Evolutionary conservation across 2,888 invertebrate genomes (phyloP).

Genomic region (Rotaria magnacalcarata): DNA sequence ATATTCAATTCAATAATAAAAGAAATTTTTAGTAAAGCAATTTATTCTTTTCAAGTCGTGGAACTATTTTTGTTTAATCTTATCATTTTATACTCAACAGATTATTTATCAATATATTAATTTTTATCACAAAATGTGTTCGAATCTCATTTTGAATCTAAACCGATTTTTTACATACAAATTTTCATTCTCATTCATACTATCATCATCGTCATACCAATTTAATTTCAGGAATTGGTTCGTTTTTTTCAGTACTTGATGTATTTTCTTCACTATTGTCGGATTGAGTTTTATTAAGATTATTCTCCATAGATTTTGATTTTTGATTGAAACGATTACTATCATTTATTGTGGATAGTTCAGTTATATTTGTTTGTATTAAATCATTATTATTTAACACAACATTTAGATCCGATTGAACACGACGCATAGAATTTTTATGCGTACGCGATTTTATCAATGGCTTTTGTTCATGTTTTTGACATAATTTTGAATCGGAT

Average conservation of each 20-base stretch:
- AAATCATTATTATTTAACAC: not conserved
- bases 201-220: not conserved
- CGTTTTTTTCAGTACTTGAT: not conserved
- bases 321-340: not conserved
- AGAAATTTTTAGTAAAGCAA: too few relatives aligned
- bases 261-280: not conserved
- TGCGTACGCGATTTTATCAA: not conserved
- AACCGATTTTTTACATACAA: too few relatives aligned
- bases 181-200: too few relatives aligned
- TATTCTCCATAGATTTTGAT: slow-evolving; percentile 6
- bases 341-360: not conserved
- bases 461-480: slow-evolving; percentile 9
- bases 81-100: too few relatives aligned
- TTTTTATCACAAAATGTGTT: too few relatives aligned
- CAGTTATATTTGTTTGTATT: not conserved
- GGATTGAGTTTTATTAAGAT: not conserved
- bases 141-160: too few relatives aligned
- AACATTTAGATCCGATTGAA: not conserved
- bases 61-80: too few relatives aligned
- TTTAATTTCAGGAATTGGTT: not conserved
- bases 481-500: slow-evolving; percentile 18
- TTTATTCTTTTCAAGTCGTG: too few relatives aligned
- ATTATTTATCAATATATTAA: too few relatives aligned
- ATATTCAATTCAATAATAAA: too few relatives aligned
- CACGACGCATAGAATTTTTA: not conserved